phyloP scores from a whole-genome alignment of 2,888 invertebrate species.

The Salticus scenicus region DNA sequence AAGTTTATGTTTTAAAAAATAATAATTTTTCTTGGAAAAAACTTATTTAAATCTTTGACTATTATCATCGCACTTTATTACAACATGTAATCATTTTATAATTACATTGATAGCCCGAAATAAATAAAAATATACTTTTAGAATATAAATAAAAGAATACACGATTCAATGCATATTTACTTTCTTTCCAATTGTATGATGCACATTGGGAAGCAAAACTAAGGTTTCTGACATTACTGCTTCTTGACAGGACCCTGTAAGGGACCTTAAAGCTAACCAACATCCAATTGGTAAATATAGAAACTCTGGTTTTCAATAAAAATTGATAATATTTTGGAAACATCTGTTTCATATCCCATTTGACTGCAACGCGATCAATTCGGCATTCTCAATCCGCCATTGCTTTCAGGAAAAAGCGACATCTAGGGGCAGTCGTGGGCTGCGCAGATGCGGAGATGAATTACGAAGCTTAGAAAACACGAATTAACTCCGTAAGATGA shows the following conservation, averaged over 20 bases:
- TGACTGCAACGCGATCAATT: not conserved
- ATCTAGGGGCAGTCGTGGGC: slow-evolving; percentile 23
- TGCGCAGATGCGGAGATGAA: not conserved
- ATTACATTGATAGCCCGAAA: no score
- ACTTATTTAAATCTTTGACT: no score
- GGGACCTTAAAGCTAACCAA: not conserved
- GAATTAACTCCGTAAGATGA: not conserved
- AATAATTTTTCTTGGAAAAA: no score
- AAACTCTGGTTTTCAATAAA: not conserved
- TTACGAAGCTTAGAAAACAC: no score
- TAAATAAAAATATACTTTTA: no score
- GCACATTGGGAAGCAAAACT: slow-evolving; percentile 41
- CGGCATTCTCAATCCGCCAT: not conserved
- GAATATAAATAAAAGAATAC: no score
- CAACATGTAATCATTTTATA: no score
- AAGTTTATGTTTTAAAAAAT: no score
- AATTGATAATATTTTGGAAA: not conserved
- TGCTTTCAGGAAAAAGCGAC: slow-evolving; percentile 37
- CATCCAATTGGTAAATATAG: not conserved
- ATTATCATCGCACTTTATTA: no score
- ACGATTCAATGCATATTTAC: no score
- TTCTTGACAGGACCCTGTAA: not conserved
- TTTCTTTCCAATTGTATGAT: slow-evolving; percentile 8
- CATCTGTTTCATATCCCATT: not conserved
- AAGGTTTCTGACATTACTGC: slow-evolving; percentile 36